Percentiles rank a stretch among this genome's conserved stretches.
Conservation (phyloP, 1,140 invertebrate genomes). For the Zaprionus gabonicus region DNA sequence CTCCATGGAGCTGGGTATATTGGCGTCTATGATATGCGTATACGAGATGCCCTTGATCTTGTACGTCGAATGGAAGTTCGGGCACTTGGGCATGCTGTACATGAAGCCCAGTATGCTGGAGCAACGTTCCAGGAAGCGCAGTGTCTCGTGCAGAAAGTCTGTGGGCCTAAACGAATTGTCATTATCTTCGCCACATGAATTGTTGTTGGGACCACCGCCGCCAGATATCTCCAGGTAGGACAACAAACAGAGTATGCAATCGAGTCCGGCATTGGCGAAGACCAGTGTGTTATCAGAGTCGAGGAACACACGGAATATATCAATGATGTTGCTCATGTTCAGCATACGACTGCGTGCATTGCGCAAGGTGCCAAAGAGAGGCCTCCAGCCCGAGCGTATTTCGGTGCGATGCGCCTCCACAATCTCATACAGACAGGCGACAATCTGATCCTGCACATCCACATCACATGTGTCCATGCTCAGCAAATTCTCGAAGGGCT, state of each 20-base stretch:
- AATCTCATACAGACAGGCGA: slow-evolving; percentile 97
- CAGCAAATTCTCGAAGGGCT: slow-evolving; percentile 97
- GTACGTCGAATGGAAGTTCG: slow-evolving; percentile 95
- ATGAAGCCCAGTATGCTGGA: slow-evolving; percentile 94
- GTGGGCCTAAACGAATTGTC: slow-evolving; percentile 84
- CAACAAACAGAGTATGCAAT: slow-evolving; percentile 95
- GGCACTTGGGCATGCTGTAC: slow-evolving; percentile 97
- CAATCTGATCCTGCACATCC: slow-evolving; percentile 95
- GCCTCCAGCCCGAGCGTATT: slow-evolving; percentile 96
- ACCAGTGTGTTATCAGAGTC: slow-evolving; percentile 96
- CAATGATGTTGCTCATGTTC: slow-evolving; percentile 90
- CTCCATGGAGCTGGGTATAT: slow-evolving; percentile 92
- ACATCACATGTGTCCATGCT: slow-evolving; percentile 96
- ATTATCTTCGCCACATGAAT: slow-evolving; percentile 83
- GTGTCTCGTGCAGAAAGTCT: slow-evolving; percentile 92
- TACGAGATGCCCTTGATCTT: slow-evolving; percentile 92
- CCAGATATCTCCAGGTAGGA: slow-evolving; percentile 85
- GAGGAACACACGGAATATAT: slow-evolving; percentile 96
- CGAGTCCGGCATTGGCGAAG: slow-evolving; percentile 96
- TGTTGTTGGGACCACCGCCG: slow-evolving; percentile 79
- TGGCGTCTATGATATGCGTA: slow-evolving; percentile 92
- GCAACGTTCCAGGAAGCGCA: slow-evolving; percentile 94
- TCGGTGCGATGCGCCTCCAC: slow-evolving; percentile 96
- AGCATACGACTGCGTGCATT: slow-evolving; percentile 89
- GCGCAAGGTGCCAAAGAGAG: slow-evolving; percentile 94